A percentile compares a stretch with the other conserved stretches of the same genome.
These are phyloP conservation scores for Carterocephalus palaemon DNA, from an alignment of 2,888 invertebrate species.

Conservation along the genomic window DNA sequence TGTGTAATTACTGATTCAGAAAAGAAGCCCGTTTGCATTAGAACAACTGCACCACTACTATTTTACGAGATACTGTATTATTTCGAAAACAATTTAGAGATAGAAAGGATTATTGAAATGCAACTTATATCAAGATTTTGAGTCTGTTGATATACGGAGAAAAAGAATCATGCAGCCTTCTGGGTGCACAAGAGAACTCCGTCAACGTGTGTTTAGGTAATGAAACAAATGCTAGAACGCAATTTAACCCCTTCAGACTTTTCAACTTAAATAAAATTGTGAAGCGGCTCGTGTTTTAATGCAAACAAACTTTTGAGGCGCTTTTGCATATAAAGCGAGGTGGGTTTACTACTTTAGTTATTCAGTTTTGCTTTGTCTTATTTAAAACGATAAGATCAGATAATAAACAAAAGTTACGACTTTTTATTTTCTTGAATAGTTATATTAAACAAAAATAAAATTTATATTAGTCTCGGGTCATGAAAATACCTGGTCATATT, in stretches of 20 bases:
- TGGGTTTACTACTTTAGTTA: slow-evolving; percentile 77
- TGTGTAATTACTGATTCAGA: slow-evolving; percentile 46
- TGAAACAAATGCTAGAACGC: slow-evolving; percentile 76
- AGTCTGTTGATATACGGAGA: slow-evolving; percentile 40
- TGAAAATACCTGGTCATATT: slow-evolving; percentile 36
- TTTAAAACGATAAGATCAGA: slow-evolving; percentile 48
- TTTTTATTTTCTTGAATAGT: slow-evolving; percentile 32
- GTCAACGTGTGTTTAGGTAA: slow-evolving; percentile 52
- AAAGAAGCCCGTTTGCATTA: slow-evolving; percentile 77
- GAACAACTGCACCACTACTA: slow-evolving; percentile 69
- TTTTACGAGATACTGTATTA: slow-evolving; percentile 31
- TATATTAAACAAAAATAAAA: slow-evolving; percentile 40
- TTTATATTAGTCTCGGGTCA: slow-evolving; percentile 58
- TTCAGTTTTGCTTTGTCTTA: slow-evolving; percentile 77
- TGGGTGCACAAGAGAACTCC: slow-evolving; percentile 49
- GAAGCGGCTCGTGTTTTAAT: slow-evolving; percentile 79
- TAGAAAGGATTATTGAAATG: slow-evolving; percentile 25
- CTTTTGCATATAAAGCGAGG: slow-evolving; percentile 80
- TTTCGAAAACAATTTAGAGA: slow-evolving; percentile 26
- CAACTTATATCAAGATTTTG: slow-evolving; percentile 60
- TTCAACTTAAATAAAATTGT: slow-evolving; percentile 76
- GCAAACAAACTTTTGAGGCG: slow-evolving; percentile 80
- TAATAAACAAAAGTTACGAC: slow-evolving; percentile 24
- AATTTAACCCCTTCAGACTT: slow-evolving; percentile 78
- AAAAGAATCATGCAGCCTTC: slow-evolving; percentile 59